Conservation (phyloP, 1,140 invertebrate genomes). For the Physella acuta region DNA sequence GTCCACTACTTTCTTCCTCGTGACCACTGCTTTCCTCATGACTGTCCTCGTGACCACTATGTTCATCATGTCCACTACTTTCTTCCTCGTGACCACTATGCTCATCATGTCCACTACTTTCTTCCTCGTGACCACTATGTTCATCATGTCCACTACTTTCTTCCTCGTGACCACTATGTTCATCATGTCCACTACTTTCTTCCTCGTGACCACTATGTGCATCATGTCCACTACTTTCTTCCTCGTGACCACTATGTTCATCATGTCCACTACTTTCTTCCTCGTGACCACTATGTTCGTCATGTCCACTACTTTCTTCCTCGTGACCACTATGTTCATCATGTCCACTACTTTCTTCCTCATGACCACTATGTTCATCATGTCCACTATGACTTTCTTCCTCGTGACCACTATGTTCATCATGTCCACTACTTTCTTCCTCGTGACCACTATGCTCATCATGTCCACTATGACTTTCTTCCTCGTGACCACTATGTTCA, state of each 20-base stretch:
- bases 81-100: neutral
- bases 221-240: too few relatives aligned
- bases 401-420: neutral
- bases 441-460: neutral
- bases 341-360: neutral
- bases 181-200: neutral
- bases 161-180: neutral
- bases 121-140: neutral
- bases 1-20: neutral
- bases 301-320: neutral
- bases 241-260: neutral
- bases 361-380: neutral
- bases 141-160: neutral
- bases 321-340: neutral
- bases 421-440: neutral
- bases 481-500: neutral
- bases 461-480: neutral
- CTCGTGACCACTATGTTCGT: neutral
- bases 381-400: neutral
- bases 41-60: neutral
- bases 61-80: neutral
- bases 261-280: neutral
- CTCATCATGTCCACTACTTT: neutral
- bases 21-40: neutral
- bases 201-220: neutral